Evolutionary conservation across 2,797 vertebrate genomes (phyloP).

Genomic region (Cephalopachus bancanus): DNA sequence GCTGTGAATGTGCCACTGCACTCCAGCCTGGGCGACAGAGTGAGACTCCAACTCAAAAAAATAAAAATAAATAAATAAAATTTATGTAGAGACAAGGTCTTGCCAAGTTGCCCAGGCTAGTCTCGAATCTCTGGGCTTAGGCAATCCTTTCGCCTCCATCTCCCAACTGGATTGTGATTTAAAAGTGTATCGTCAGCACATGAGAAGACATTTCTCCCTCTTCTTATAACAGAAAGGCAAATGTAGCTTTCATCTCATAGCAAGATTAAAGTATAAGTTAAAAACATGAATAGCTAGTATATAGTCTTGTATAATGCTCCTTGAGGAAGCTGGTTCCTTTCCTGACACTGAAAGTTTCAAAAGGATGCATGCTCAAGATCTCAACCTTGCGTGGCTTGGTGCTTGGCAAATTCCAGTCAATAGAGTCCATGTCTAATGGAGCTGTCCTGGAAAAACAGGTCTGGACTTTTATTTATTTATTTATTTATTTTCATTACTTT

Average conservation of each 20-base stretch:
- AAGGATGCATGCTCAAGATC: neutral
- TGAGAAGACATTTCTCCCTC: neutral
- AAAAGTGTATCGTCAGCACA: neutral
- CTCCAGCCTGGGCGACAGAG: too few relatives aligned
- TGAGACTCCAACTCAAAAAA: too few relatives aligned
- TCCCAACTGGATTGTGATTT: neutral
- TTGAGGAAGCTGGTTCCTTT: neutral
- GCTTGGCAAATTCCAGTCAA: slow-evolving; percentile 19
- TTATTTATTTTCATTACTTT: too few relatives aligned
- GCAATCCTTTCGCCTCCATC: too few relatives aligned
- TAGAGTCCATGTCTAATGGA: neutral
- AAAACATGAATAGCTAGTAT: neutral
- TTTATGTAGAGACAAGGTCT: too few relatives aligned
- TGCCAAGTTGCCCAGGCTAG: too few relatives aligned
- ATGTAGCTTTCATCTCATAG: neutral
- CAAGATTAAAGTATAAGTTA: neutral
- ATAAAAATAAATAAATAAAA: too few relatives aligned
- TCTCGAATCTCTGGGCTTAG: too few relatives aligned
- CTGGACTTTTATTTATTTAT: neutral
- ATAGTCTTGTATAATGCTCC: neutral
- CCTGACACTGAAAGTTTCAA: slow-evolving; percentile 39
- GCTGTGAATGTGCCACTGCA: too few relatives aligned
- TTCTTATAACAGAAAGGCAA: neutral
- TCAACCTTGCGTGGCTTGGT: neutral
- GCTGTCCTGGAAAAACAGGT: neutral